Percentiles rank a stretch among this genome's conserved stretches.
phyloP scores from a whole-genome alignment of 2,888 invertebrate species.

The Stenolophus ochropezus region DNA sequence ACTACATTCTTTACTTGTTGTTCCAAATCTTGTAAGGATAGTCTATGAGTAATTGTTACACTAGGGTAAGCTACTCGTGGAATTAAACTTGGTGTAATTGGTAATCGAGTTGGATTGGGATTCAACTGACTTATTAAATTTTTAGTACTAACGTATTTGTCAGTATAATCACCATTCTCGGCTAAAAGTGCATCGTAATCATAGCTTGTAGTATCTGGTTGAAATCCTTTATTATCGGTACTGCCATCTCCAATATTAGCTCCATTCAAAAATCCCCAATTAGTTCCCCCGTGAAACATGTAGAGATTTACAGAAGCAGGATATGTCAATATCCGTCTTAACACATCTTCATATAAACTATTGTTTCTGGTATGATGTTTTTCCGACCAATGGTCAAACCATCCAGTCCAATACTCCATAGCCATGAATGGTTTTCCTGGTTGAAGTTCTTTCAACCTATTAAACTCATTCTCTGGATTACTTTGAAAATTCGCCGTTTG shows the following conservation, averaged over 20 bases:
- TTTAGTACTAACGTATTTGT: slow-evolving; percentile 85
- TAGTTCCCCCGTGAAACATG: slow-evolving; percentile 94
- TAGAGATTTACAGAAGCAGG: slow-evolving; percentile 85
- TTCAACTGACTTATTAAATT: slow-evolving; percentile 72
- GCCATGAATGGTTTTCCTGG: slow-evolving; percentile 75
- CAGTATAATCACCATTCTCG: slow-evolving; percentile 92
- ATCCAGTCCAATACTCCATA: slow-evolving; percentile 79
- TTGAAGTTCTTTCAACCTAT: slow-evolving; percentile 71
- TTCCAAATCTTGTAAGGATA: slow-evolving; percentile 63
- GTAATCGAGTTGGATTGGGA: slow-evolving; percentile 67
- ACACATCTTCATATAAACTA: slow-evolving; percentile 65
- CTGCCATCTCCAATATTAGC: slow-evolving; percentile 64
- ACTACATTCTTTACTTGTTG: slow-evolving; percentile 60
- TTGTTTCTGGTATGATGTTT: slow-evolving; percentile 65
- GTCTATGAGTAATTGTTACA: slow-evolving; percentile 64
- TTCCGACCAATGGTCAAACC: slow-evolving; percentile 77
- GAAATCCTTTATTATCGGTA: slow-evolving; percentile 60
- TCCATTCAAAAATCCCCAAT: slow-evolving; percentile 80
- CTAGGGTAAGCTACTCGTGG: slow-evolving; percentile 68
- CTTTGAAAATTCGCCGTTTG: slow-evolving; percentile 76
- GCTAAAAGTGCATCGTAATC: slow-evolving; percentile 89
- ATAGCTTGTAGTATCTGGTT: slow-evolving; percentile 73
- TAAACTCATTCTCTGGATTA: slow-evolving; percentile 71
- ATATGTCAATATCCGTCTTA: slow-evolving; percentile 67
- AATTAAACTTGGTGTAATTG: slow-evolving; percentile 68